These are phyloP conservation scores for Neoniphon sammara DNA, from an alignment of 2,797 vertebrate species.

Conservation along the genomic window DNA sequence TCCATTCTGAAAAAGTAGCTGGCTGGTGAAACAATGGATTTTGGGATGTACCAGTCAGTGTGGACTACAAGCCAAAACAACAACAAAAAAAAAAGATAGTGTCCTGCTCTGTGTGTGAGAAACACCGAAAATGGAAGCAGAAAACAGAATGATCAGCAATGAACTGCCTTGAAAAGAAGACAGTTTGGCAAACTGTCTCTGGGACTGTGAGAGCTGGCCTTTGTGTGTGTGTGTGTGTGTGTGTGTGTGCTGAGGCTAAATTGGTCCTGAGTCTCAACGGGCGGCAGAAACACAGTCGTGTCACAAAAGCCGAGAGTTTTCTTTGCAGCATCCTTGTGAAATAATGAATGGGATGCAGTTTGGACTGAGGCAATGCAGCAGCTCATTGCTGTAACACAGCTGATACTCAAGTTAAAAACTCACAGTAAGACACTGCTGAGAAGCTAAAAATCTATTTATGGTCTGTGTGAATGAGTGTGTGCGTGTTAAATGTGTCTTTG, in stretches of 20 bases:
- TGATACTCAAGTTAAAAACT: slow-evolving; percentile 2
- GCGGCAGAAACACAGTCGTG: slow-evolving; percentile 7
- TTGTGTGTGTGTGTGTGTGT: not conserved
- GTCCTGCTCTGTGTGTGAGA: not conserved
- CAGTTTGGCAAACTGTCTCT: not conserved
- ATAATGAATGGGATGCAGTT: not conserved
- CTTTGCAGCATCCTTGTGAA: not conserved
- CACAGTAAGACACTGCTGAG: not conserved
- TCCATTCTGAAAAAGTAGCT: no score
- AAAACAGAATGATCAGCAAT: slow-evolving; percentile 2
- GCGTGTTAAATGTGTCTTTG: not conserved
- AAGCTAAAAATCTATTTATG: not conserved
- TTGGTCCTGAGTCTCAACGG: not conserved
- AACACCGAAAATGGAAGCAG: slow-evolving; percentile 2
- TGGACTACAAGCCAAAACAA: not conserved
- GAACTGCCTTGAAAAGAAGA: slow-evolving; percentile 2
- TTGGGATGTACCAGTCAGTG: not conserved
- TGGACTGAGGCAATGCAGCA: not conserved
- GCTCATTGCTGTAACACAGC: not conserved
- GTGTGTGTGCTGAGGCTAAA: slow-evolving; percentile 14
- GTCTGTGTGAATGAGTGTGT: not conserved
- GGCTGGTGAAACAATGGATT: no score
- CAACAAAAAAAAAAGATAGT: not conserved
- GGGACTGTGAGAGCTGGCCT: not conserved
- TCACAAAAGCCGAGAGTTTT: not conserved